Base-by-base conservation (phyloP, 2,888 invertebrate species). In the Latheticus oryzae region DNA sequence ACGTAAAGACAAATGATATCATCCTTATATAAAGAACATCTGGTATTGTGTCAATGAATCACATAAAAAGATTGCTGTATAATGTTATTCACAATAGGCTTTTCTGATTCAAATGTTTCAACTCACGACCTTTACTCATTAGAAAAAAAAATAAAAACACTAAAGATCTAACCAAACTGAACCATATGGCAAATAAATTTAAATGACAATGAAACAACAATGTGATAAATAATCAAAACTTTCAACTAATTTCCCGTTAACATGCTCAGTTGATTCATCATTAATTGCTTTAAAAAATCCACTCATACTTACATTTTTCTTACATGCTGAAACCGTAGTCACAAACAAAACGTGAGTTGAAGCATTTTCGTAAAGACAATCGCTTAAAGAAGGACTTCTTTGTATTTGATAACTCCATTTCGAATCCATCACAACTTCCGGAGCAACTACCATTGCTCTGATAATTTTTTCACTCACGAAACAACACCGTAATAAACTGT, bases 301-400 rank as follows among this genome's bases (percentile, higher is more conserved):
- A n/a, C n/a, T n/a, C n/a, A 40, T 51, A 35, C 53, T 75, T 64
- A 75, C 75, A 60, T 64, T 65, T 64, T 73, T 73, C 60, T 72
- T 75, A 53, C 66, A 67, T 37, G 62, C 28, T 5, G 67, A 69
- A 13, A 73, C 68, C 5, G 64, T 62, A 2, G 73, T 69, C 32
- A 73, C 74, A 42, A 74, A 68, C 56, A 75, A 62, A 24, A 76
- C 67, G 42, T 73, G 66, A 42, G 68, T 52, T 4, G 50, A 43
- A 5, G 51, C 56, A 21, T 58, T 67, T 40, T 74, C 73, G 50
- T 69, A 67, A 17, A 77, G 63, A 60, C 78, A 78, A 65, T 78
- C 78, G 15, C 72, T 70, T 16, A 78, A 63, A 33, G 77, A 78
- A 1, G 77, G 75, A 48, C 63, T 56, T 35, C 62, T 64, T 17